A percentile compares a stretch with the other conserved stretches of the same genome.
phyloP scores from a whole-genome alignment of 2,797 vertebrate genomes.

The Platalea minor region DNA sequence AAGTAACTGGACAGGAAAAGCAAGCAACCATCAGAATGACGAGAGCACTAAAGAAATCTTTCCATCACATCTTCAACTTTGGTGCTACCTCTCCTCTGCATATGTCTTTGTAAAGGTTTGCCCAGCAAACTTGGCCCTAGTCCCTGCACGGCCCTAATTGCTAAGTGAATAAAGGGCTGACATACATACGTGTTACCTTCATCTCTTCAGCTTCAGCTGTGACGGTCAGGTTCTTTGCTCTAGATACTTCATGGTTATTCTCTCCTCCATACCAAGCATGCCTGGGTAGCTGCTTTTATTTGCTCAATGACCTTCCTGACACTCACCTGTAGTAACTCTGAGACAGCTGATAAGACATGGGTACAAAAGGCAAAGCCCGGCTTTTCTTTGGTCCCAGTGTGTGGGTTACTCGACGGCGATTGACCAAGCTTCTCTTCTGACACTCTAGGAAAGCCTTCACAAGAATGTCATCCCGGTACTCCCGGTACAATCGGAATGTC shows the following conservation, averaged over 20 bases:
- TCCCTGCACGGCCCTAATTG: background rate
- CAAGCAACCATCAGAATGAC: background rate
- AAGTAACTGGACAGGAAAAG: background rate
- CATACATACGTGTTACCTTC: accelerated
- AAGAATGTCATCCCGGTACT: constrained; percentile 85
- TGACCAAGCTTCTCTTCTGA: constrained; percentile 86
- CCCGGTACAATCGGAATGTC: constrained; percentile 90
- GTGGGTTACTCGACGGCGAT: constrained; percentile 86
- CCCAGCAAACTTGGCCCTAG: background rate
- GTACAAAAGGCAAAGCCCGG: constrained; percentile 88
- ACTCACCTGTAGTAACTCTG: constrained; percentile 91
- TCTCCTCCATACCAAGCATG: background rate
- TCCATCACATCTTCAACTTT: background rate
- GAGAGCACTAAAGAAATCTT: background rate
- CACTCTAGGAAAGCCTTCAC: constrained; percentile 86
- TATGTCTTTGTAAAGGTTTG: background rate
- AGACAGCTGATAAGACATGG: constrained; percentile 97
- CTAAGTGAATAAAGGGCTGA: background rate
- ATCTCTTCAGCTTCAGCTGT: background rate
- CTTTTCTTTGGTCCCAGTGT: constrained; percentile 87
- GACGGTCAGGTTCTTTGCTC: background rate
- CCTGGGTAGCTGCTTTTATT: background rate
- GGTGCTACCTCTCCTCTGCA: background rate
- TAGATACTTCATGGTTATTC: background rate
- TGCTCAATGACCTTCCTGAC: background rate